phyloP scores from a whole-genome alignment of 2,113 vertebrate species.

The Aramus guarauna region DNA sequence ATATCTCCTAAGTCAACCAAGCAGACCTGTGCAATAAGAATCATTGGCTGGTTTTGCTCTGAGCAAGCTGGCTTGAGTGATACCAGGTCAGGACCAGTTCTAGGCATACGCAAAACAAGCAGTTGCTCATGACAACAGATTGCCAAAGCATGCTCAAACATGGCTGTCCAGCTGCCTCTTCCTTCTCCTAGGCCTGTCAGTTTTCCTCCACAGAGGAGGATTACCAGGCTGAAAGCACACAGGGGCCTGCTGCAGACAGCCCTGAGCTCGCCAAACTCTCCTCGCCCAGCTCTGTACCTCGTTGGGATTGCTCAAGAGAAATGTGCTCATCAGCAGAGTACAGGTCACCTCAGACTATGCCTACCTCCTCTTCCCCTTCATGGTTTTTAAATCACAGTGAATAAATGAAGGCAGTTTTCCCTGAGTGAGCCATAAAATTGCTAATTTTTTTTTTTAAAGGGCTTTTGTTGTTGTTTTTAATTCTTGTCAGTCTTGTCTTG shows the following conservation, averaged over 20 bases:
- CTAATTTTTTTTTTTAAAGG: neutral
- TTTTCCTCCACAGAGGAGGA: neutral
- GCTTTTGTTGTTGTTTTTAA: neutral
- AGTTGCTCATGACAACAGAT: neutral
- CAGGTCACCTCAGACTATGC: neutral
- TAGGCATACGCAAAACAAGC: neutral
- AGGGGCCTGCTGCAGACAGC: neutral
- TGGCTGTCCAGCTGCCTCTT: neutral
- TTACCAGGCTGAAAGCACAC: neutral
- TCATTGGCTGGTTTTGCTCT: neutral
- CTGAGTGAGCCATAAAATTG: neutral
- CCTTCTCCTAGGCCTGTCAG: neutral
- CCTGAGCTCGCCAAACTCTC: neutral
- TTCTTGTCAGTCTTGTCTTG: neutral
- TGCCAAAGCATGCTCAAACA: fast-evolving
- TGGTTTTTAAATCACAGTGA: neutral
- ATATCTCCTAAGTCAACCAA: neutral
- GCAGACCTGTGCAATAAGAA: neutral
- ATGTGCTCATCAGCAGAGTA: neutral
- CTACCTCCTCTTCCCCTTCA: neutral
- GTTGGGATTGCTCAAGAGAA: neutral
- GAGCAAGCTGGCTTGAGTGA: neutral
- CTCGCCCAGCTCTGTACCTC: neutral
- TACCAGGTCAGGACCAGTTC: neutral
- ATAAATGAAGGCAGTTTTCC: neutral